These are phyloP conservation scores for Meganola albula DNA, from an alignment of 2,888 invertebrate genomes.

Conservation along the genomic window DNA sequence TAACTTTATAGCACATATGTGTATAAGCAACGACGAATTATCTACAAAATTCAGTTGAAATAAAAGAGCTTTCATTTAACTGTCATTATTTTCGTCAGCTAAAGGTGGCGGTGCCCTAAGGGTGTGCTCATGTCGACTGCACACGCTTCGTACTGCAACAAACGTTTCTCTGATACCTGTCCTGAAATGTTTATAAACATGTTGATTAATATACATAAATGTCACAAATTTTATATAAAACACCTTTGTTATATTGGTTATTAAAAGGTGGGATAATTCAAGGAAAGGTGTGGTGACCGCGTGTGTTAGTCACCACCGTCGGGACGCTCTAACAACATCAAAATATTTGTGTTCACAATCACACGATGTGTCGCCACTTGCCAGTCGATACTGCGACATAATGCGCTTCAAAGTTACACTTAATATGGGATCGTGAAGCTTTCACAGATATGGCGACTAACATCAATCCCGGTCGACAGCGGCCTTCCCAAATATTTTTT, in stretches of 20 bases:
- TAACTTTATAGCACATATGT: too few species aligned
- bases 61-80: too few species aligned
- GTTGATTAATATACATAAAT: too few species aligned
- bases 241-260: too few species aligned
- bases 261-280: neutral
- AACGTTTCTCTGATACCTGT: too few species aligned
- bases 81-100: too few species aligned
- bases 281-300: neutral
- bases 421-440: neutral
- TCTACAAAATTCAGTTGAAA: too few species aligned
- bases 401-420: neutral
- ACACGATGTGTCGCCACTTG: slow-evolving; percentile 27
- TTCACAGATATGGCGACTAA: slow-evolving; percentile 3
- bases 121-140: slow-evolving; percentile 12
- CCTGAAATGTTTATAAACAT: too few species aligned
- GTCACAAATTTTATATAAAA: too few species aligned
- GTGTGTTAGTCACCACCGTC: neutral
- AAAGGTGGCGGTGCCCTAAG: slow-evolving; percentile 11
- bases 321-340: slow-evolving; percentile 32
- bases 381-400: slow-evolving; percentile 19
- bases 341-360: slow-evolving; percentile 37
- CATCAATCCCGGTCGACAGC: slow-evolving; percentile 39
- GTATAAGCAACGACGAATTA: too few species aligned
- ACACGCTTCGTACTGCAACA: too few species aligned
- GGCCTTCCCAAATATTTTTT: slow-evolving; percentile 63